These are phyloP conservation scores for Pachyseris speciosa DNA, from an alignment of 64 coral and sea anemone species.

Conservation along the genomic window DNA sequence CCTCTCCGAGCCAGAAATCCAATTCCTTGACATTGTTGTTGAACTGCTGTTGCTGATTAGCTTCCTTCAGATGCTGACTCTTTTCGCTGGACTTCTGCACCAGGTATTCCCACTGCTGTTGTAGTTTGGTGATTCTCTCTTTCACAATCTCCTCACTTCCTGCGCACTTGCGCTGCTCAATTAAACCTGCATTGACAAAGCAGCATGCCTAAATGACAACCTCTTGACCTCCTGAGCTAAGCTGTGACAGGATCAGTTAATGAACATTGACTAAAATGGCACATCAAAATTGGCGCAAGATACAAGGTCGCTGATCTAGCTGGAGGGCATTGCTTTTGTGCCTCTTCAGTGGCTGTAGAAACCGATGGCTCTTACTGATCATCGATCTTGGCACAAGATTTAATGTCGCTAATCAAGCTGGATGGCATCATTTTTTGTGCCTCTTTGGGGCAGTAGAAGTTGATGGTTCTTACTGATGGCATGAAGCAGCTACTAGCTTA, in stretches of 20 bases:
- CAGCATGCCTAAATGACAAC: background rate
- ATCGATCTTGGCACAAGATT: too few species aligned
- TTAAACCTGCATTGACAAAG: constrained; percentile 54
- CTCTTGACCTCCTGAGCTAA: background rate
- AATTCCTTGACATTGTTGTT: constrained; percentile 96
- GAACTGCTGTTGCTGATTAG: constrained; percentile 93
- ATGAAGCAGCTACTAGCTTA: too few species aligned
- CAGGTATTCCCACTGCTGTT: constrained; percentile 81
- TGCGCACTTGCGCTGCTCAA: constrained; percentile 93
- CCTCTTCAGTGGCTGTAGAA: too few species aligned
- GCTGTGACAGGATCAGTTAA: background rate
- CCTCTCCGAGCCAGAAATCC: constrained; percentile 98
- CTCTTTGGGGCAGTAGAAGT: too few species aligned
- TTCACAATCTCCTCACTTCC: constrained; percentile 87
- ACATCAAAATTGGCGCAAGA: too few species aligned
- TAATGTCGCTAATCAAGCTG: too few species aligned
- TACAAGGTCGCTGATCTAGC: too few species aligned
- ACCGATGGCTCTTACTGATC: too few species aligned
- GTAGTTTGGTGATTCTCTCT: constrained; percentile 92
- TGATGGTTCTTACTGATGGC: too few species aligned
- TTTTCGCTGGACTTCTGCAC: constrained; percentile 83
- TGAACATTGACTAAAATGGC: too few species aligned
- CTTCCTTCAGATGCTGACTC: constrained; percentile 79
- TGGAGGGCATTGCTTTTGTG: too few species aligned
- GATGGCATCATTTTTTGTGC: too few species aligned